phyloP scores from a whole-genome alignment of 2,113 vertebrate genomes.

The western clawed frog (Xenopus tropicalis) region UCB_Xtro_10.0 CM004445.2:37376001-37376500 shows the following conservation, averaged over 20 bases:
- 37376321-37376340: constrained; percentile 2
- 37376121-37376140: constrained; percentile 31
- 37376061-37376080: constrained; percentile 39
- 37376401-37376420: too few species aligned
- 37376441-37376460: too few species aligned
- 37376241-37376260: constrained; percentile 24
- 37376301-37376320: constrained; percentile 32
- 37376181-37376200: constrained; percentile 28
- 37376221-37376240: constrained; percentile 17
- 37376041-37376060: constrained; percentile 40
- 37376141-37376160: constrained; percentile 38
- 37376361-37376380: constrained; percentile 7
- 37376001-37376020: constrained; percentile 8
- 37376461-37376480: too few species aligned
- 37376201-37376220: constrained; percentile 20
- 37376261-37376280: constrained; percentile 29
- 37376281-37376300: constrained; percentile 5
- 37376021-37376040: constrained; percentile 26
- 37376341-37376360: constrained; percentile 6
- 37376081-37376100: constrained; percentile 36
- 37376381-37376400: background rate
- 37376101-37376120: constrained; percentile 43
- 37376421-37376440: too few species aligned
- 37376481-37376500: too few species aligned
- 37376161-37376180: constrained; percentile 9